Evolutionary conservation across 1,140 invertebrate species (phyloP).

Genomic region (Plectrocnemia conspersa): DNA sequence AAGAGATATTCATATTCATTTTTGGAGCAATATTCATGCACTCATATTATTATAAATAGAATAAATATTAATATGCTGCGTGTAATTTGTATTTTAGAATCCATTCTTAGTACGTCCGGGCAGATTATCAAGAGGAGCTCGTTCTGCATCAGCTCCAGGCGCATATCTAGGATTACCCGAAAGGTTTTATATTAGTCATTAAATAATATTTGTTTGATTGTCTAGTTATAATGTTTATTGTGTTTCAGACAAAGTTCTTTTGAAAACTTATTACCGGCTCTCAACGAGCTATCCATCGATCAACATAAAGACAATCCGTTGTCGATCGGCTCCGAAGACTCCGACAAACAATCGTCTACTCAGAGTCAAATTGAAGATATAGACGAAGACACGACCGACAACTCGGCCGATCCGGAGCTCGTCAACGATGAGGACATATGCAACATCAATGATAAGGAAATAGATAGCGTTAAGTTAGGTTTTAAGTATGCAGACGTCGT

Average conservation of each 20-base stretch:
- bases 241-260: conserved; percentile 32
- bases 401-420: conserved; percentile 25
- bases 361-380: conserved; percentile 15
- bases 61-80: too few relatives aligned
- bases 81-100: conserved; percentile 39
- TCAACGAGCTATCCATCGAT: conserved; percentile 25
- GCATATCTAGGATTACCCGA: conserved; percentile 43
- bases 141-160: conserved; percentile 47
- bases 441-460: conserved; percentile 6
- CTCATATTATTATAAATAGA: too few relatives aligned
- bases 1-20: too few relatives aligned
- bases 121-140: conserved; percentile 40
- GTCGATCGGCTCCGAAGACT: conserved; percentile 13
- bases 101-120: conserved; percentile 42
- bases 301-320: conserved; percentile 10
- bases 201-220: conserved; percentile 1
- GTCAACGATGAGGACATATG: conserved; percentile 21
- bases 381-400: conserved; percentile 16
- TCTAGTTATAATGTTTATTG: neutral
- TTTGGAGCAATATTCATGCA: too few relatives aligned
- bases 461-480: conserved; percentile 16
- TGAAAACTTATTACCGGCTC: conserved; percentile 27
- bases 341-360: conserved; percentile 14
- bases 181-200: conserved; percentile 35
- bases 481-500: conserved; percentile 28